Conservation (phyloP, 2,113 vertebrate genomes). For the Talpa occidentalis region DNA sequence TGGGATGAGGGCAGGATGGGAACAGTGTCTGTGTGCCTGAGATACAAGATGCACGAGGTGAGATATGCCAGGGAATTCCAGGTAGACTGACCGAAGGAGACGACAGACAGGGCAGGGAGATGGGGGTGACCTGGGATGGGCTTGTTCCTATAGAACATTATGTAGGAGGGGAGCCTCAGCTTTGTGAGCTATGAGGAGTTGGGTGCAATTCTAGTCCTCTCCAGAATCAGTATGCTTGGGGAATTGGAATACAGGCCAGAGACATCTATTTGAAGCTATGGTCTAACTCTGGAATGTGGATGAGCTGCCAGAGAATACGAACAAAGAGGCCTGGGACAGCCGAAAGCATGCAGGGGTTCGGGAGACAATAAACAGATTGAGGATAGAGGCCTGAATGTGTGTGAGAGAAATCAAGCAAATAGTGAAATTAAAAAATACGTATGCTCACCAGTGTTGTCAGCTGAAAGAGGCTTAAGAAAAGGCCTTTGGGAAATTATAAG, state of each 20-base stretch:
- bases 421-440: neutral
- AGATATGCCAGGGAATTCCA: neutral
- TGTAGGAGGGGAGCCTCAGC: neutral
- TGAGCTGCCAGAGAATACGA: neutral
- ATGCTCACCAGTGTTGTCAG: neutral
- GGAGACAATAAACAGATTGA: neutral
- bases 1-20: neutral
- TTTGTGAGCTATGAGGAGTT: neutral
- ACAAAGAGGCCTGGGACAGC: neutral
- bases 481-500: neutral
- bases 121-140: neutral
- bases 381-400: neutral
- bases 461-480: neutral
- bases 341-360: neutral
- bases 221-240: neutral
- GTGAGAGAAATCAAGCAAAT: neutral
- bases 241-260: neutral
- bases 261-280: neutral
- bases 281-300: neutral
- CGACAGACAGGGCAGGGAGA: neutral
- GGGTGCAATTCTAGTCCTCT: no score
- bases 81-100: neutral
- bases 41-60: neutral
- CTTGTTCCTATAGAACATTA: neutral
- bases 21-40: neutral